phyloP scores from a whole-genome alignment of 2,797 vertebrate species.

The Odontamblyopus lacepedii region DNA sequence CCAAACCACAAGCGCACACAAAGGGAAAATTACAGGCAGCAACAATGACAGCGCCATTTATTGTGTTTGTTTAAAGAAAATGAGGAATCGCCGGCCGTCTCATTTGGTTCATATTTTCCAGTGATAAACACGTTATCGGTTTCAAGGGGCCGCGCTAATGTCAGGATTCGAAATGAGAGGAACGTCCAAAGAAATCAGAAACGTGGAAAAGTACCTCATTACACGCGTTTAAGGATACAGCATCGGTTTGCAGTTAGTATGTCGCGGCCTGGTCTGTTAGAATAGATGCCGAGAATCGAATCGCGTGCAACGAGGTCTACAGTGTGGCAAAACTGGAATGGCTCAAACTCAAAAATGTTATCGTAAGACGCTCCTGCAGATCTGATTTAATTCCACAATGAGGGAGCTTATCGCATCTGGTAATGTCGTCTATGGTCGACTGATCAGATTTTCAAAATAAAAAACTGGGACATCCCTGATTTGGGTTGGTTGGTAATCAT shows the following conservation, averaged over 20 bases:
- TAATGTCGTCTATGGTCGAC: too few relatives aligned
- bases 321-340: background rate
- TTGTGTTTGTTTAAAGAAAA: conserved; percentile 33
- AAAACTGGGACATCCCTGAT: too few relatives aligned
- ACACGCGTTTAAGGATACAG: background rate
- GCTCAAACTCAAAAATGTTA: background rate
- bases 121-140: conserved; percentile 11
- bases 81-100: conserved; percentile 20
- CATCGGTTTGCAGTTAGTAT: background rate
- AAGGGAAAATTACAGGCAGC: conserved; percentile 42
- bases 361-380: too few relatives aligned
- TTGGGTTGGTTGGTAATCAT: too few relatives aligned
- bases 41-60: conserved; percentile 32
- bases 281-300: background rate
- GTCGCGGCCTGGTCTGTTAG: background rate
- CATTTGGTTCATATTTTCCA: conserved; percentile 16
- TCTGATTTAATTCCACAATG: too few relatives aligned
- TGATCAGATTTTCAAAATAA: too few relatives aligned
- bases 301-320: background rate
- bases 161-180: conserved; percentile 1
- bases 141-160: conserved; percentile 8
- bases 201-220: conserved; percentile 1
- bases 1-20: conserved; percentile 47
- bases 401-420: too few relatives aligned
- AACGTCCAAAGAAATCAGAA: background rate